Evolutionary conservation across 2,113 vertebrate species (phyloP), one percentile per base, ranked within the genome.

Genomic region (Odocoileus virginianus): DNA sequence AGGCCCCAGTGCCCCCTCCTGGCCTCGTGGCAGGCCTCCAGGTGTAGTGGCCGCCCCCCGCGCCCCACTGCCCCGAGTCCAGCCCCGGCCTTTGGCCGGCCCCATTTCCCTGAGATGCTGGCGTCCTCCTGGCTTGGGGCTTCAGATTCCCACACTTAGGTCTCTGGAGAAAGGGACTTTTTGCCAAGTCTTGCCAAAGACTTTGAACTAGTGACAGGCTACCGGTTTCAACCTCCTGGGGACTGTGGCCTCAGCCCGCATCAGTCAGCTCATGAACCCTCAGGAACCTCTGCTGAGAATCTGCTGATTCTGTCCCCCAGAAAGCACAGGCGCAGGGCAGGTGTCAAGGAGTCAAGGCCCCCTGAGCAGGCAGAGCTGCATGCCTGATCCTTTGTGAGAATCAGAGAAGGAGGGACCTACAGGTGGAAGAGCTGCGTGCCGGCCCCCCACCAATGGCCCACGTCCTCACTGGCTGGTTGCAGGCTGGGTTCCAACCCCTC

Each of bases 81-180:
- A 0, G n/a, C n/a, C 23, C 57, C 0, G 0, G n/a, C 19, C 84
- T 94, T 52, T 43, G 2, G 19, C 55, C 14, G 1, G 57, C 14
- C 57, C 14, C 17, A 57, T 64, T 81, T 61, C 45, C 58, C 36
- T 1, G 10, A 87, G 15, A 14, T 2, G 11, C 54, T n/a, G n/a
- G 33, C 7, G 0, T 52, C n/a, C 47, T 84, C 28, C 36, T 84
- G 2, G 78, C n/a, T 52, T 43, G 13, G 17, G 19, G 50, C 52
- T 36, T 50, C 58, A 12, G 2, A 5, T 40, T 50, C 60, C 57
- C 54, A 6, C 5, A n/a, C 25, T 8, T 43, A n/a, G 47, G 36
- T 25, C 17, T 47, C 86, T 30, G 45, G 33, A n/a, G 7, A 61
- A 55, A 30, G 8, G 78, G 57, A 14, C 25, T 19, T 43, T 54